Percentiles rank a stretch among this genome's conserved stretches.
Evolutionary conservation across 2,113 vertebrate species (phyloP).

Genomic region (Podarcis muralis): DNA sequence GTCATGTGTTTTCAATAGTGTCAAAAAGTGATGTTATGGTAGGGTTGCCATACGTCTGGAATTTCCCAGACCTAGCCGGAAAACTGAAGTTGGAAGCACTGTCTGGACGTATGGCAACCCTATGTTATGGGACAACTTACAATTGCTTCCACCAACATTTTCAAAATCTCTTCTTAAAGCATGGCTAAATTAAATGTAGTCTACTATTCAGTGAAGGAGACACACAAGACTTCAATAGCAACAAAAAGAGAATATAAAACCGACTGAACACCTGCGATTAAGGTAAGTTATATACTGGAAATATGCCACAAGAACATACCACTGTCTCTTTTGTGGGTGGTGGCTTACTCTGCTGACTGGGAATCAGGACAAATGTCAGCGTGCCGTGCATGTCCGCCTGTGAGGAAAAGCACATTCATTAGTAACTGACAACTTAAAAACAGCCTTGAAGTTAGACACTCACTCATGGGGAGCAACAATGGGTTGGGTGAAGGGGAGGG

Average conservation of each 20-base stretch:
- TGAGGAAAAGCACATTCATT: slow-evolving; percentile 46
- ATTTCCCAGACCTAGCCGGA: too few relatives aligned
- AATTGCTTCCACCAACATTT: neutral
- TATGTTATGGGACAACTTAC: neutral
- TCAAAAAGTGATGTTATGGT: neutral
- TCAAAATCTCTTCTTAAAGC: neutral
- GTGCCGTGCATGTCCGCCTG: slow-evolving; percentile 96
- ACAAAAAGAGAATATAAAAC: neutral
- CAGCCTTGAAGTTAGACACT: neutral
- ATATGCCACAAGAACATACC: slow-evolving; percentile 78
- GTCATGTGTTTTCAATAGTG: neutral
- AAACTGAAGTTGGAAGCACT: too few relatives aligned
- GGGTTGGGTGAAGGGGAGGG: neutral
- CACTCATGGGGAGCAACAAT: neutral
- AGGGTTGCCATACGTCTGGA: too few relatives aligned
- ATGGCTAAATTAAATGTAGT: neutral
- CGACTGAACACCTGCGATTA: neutral
- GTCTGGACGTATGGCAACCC: too few relatives aligned
- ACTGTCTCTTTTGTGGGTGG: slow-evolving; percentile 87
- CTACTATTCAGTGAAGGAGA: neutral
- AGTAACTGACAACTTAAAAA: slow-evolving; percentile 3
- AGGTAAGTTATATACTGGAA: neutral
- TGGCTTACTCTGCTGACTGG: slow-evolving; percentile 88
- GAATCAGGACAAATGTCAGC: slow-evolving; percentile 93
- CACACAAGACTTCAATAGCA: neutral